phyloP scores from a whole-genome alignment of 1,140 invertebrate species.

The Trissolcus basalis region DNA sequence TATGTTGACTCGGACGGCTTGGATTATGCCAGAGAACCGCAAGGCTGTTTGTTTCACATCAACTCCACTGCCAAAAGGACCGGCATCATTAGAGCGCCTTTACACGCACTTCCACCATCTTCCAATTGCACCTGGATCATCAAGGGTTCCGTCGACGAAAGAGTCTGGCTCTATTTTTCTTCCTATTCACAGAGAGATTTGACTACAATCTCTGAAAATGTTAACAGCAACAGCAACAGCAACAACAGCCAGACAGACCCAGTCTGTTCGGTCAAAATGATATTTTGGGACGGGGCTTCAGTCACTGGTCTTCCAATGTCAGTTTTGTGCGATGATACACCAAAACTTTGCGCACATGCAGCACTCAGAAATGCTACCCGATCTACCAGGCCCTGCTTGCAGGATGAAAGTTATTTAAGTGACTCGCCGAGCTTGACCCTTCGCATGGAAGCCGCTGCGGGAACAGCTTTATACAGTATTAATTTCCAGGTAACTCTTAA shows the following conservation, averaged over 20 bases:
- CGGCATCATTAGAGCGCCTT: constrained; percentile 84
- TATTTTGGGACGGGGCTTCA: constrained; percentile 71
- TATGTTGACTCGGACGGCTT: constrained; percentile 89
- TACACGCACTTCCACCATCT: constrained; percentile 88
- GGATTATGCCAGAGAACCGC: constrained; percentile 80
- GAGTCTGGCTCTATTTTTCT: constrained; percentile 91
- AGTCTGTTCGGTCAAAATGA: constrained; percentile 65
- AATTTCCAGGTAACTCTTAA: constrained; percentile 71
- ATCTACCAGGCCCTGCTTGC: constrained; percentile 82
- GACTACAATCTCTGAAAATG: constrained; percentile 70
- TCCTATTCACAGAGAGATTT: constrained; percentile 85
- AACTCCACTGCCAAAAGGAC: constrained; percentile 74
- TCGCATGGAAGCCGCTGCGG: constrained; percentile 70
- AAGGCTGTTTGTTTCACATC: constrained; percentile 77
- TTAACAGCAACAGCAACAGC: constrained; percentile 12
- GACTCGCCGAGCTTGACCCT: constrained; percentile 77
- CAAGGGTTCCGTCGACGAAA: constrained; percentile 84
- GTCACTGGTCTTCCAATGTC: constrained; percentile 74
- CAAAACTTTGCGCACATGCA: constrained; percentile 87
- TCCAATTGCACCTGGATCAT: constrained; percentile 92
- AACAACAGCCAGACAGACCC: constrained; percentile 37
- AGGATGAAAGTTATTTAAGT: constrained; percentile 87
- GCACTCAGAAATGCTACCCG: constrained; percentile 85
- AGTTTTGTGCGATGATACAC: constrained; percentile 85
- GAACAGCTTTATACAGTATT: constrained; percentile 77